Conservation (phyloP, 2,888 invertebrate species). For the Epistrophe eligans region DNA sequence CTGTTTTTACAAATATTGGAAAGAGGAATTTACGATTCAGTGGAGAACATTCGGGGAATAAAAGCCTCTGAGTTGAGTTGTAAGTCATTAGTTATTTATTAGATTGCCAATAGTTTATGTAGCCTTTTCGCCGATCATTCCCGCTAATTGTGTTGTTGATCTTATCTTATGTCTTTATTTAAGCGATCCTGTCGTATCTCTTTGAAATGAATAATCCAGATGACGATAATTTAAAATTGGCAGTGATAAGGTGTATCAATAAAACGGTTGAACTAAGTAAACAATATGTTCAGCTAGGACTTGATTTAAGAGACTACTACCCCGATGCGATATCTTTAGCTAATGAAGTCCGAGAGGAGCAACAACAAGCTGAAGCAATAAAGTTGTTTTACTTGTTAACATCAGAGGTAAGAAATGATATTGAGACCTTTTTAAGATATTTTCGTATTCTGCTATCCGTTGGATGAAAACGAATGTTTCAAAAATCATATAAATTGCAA, state of each 20-base stretch:
- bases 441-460: too few species aligned
- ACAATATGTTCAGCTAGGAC: slow-evolving; percentile 79
- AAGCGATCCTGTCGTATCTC: slow-evolving; percentile 80
- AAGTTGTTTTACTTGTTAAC: slow-evolving; percentile 79
- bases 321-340: slow-evolving; percentile 78
- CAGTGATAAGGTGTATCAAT: slow-evolving; percentile 79
- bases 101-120: fast-evolving
- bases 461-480: too few species aligned
- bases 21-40: slow-evolving; percentile 80
- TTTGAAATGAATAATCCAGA: slow-evolving; percentile 79
- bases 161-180: slow-evolving; percentile 29
- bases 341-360: slow-evolving; percentile 73
- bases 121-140: neutral
- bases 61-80: slow-evolving; percentile 81
- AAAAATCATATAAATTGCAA: too few species aligned
- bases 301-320: slow-evolving; percentile 80
- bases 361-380: slow-evolving; percentile 79
- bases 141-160: neutral
- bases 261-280: slow-evolving; percentile 79
- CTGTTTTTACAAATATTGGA: slow-evolving; percentile 80
- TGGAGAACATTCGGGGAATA: slow-evolving; percentile 77
- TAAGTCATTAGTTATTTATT: slow-evolving; percentile 73
- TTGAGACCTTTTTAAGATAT: too few species aligned
- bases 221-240: slow-evolving; percentile 77
- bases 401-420: slow-evolving; percentile 76